Evolutionary conservation across 1,140 invertebrate species (phyloP).

Genomic region (Drosophila auraria): DNA sequence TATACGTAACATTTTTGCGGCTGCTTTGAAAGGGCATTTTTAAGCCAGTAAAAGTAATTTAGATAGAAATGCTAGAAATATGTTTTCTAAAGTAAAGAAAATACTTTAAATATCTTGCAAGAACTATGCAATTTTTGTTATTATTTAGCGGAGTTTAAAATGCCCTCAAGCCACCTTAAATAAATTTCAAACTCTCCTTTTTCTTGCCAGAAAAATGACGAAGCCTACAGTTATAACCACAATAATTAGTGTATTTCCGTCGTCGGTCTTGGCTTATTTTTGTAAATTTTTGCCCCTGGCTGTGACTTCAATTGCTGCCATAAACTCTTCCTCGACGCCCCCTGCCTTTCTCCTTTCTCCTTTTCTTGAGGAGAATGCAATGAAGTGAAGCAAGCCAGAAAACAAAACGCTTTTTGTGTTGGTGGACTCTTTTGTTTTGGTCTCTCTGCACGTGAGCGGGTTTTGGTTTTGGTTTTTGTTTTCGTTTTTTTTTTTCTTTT

Average conservation of each 20-base stretch:
- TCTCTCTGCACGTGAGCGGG: constrained; percentile 67
- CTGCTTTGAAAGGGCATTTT: constrained; percentile 6
- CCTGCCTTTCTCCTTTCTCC: constrained; percentile 14
- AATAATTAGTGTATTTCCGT: constrained; percentile 14
- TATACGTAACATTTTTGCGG: constrained; percentile 22
- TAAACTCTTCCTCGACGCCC: constrained; percentile 8
- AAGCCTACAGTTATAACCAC: neutral
- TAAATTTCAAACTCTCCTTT: neutral
- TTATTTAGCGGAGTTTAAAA: too few species aligned
- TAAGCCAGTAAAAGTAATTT: neutral
- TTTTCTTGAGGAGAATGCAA: constrained; percentile 55
- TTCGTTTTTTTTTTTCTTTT: constrained; percentile 2
- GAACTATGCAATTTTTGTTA: too few species aligned
- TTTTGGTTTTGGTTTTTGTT: neutral
- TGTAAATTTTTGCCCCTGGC: constrained; percentile 17
- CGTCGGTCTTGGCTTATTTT: constrained; percentile 7
- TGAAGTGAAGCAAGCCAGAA: constrained; percentile 64
- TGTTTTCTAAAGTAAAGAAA: neutral
- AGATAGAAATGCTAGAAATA: neutral
- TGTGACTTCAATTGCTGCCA: constrained; percentile 24
- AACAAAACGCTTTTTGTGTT: constrained; percentile 64
- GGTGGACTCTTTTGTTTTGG: constrained; percentile 60
- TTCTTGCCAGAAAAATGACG: too few species aligned
- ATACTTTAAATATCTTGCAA: too few species aligned
- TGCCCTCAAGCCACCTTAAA: neutral